phyloP scores from a whole-genome alignment of 2,113 vertebrate species.

The Nannospalax galili region DNA sequence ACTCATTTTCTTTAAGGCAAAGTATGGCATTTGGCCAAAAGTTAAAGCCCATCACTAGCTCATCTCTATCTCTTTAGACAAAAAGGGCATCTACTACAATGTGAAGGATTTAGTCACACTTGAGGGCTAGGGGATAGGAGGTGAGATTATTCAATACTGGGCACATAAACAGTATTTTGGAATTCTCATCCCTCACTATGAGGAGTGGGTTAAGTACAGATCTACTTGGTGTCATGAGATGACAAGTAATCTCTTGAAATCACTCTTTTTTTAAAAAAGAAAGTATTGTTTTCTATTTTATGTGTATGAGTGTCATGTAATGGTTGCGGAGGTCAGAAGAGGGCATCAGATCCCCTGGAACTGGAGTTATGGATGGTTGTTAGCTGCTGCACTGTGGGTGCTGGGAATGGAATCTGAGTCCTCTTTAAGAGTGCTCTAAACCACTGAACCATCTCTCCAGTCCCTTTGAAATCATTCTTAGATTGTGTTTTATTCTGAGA shows the following conservation, averaged over 20 bases:
- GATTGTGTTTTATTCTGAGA: conserved; percentile 39
- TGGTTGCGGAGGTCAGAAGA: too few species aligned
- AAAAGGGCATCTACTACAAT: background rate
- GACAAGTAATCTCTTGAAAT: conserved; percentile 49
- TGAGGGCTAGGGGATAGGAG: background rate
- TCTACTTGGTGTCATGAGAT: background rate
- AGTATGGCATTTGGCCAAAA: background rate
- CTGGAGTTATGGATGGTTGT: too few species aligned
- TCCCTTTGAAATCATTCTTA: conserved; percentile 61
- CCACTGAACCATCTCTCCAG: too few species aligned
- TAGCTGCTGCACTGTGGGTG: too few species aligned
- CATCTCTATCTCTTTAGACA: background rate
- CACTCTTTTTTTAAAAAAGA: too few species aligned
- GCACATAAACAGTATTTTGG: background rate
- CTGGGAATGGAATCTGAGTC: too few species aligned
- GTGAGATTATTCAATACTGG: background rate
- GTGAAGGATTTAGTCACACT: background rate
- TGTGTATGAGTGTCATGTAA: too few species aligned
- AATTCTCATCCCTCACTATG: background rate
- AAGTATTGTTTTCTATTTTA: too few species aligned
- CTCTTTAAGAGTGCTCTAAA: too few species aligned
- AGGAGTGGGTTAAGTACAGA: background rate
- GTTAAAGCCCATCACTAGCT: background rate
- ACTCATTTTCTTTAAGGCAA: conserved; percentile 41
- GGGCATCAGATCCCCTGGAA: too few species aligned